A percentile compares a stretch with the other conserved stretches of the same genome.
phyloP scores from a whole-genome alignment of 2,888 invertebrate genomes.

The Cantharis rufa region DNA sequence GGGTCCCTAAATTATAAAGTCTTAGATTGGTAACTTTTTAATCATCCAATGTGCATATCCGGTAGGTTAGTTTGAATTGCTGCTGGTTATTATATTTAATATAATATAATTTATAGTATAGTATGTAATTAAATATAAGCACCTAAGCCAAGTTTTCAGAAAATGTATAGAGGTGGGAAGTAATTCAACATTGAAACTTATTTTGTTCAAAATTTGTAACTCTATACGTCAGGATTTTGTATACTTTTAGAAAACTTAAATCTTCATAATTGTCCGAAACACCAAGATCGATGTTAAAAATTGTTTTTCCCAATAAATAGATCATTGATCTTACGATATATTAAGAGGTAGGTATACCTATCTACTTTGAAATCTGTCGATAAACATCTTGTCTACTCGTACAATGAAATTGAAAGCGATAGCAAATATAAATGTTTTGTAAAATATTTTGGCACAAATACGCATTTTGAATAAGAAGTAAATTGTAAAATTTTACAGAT shows the following conservation, averaged over 20 bases:
- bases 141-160: too few species aligned
- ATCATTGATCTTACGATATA: neutral
- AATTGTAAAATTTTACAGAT: neutral
- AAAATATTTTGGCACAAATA: neutral
- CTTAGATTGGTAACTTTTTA: too few species aligned
- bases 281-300: neutral
- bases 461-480: neutral
- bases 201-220: neutral
- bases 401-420: neutral
- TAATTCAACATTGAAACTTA: too few species aligned
- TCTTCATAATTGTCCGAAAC: neutral
- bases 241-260: conserved; percentile 2
- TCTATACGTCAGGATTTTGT: neutral
- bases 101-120: too few species aligned
- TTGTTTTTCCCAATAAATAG: neutral
- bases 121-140: too few species aligned
- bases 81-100: too few species aligned
- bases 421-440: conserved; percentile 1
- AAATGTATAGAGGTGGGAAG: too few species aligned
- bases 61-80: too few species aligned
- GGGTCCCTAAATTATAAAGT: too few species aligned
- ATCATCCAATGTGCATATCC: too few species aligned
- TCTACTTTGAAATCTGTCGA: neutral
- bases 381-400: neutral
- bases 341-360: neutral